Evolutionary conservation across 2,888 invertebrate genomes (phyloP), one percentile per base, ranked within the genome.

Genomic region (Leucoptera coffeella): DNA sequence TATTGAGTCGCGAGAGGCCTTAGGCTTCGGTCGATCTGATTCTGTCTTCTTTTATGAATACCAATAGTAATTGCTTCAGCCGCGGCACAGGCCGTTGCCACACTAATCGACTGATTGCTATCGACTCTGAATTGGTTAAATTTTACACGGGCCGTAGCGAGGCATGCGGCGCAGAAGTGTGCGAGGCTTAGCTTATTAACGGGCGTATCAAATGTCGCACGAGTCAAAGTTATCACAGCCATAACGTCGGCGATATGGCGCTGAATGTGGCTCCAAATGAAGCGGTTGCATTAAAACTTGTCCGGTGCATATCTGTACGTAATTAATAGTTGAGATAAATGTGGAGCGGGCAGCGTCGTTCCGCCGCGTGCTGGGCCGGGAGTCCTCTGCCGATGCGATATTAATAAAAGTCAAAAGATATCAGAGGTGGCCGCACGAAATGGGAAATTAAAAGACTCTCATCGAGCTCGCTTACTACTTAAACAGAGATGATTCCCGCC

Each of bases 401-500:
- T 67, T 67, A 67, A 65, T 67, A 67, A 55, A 54, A 50, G 60
- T 60, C 61, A 50, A 34, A 36, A 47, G 62, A 50, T 67, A 65
- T 62, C 67, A 41, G 45, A 50, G 54, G 54, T 55, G 59, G 53
- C 50, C 53, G 52, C 46, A 55, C 61, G 40, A 57, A 65, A 67
- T 64, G 64, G 59, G 57, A 59, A 67, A 69, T 69, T 67, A 67
- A 69, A 67, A 64, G 64, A 55, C 64, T 65, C n/a, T n/a, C n/a
- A n/a, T n/a, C n/a, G n/a, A n/a, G n/a, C n/a, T n/a, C n/a, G n/a
- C n/a, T n/a, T n/a, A n/a, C n/a, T n/a, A n/a, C n/a, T n/a, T n/a
- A n/a, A n/a, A n/a, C 61, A 49, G 49, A 47, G 43, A 47, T 40
- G 45, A 42, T 35, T 38, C 50, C 41, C 52, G 50, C 53, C 52